Conservation (phyloP, 2,888 invertebrate genomes). For the Andrena hattorfiana region DNA sequence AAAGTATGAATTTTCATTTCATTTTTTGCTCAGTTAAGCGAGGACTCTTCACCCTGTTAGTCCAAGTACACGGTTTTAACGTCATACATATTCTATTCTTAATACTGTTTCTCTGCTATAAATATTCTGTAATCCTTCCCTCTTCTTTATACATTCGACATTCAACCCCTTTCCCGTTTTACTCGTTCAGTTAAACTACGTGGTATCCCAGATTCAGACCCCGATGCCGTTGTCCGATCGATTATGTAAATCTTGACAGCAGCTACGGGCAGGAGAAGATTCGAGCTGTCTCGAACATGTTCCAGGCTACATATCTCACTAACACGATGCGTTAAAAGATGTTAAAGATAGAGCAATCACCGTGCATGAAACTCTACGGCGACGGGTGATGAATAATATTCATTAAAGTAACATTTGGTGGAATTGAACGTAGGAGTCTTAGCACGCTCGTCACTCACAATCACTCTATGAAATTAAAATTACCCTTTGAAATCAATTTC, state of each 20-base stretch:
- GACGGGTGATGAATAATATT: background rate
- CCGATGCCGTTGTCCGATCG: slow-evolving; percentile 55
- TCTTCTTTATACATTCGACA: background rate
- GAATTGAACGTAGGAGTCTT: background rate
- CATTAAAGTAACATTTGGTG: background rate
- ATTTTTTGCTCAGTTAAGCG: no score
- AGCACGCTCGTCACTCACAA: background rate
- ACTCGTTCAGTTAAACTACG: background rate
- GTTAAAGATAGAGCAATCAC: slow-evolving; percentile 7
- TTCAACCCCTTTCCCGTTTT: background rate
- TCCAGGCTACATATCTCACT: background rate
- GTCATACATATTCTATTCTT: no score
- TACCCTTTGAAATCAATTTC: no score
- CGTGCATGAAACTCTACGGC: background rate
- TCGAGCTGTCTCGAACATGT: slow-evolving; percentile 7
- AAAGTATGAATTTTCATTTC: no score
- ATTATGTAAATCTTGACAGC: slow-evolving; percentile 68
- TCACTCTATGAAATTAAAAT: background rate
- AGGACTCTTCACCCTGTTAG: no score
- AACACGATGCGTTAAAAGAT: background rate
- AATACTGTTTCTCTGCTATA: slow-evolving; percentile 2
- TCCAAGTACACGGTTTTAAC: no score
- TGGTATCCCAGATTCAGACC: background rate
- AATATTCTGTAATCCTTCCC: slow-evolving; percentile 18
- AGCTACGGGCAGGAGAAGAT: slow-evolving; percentile 14